Conservation (phyloP, 2,797 vertebrate genomes). For the Semotilus atromaculatus region DNA sequence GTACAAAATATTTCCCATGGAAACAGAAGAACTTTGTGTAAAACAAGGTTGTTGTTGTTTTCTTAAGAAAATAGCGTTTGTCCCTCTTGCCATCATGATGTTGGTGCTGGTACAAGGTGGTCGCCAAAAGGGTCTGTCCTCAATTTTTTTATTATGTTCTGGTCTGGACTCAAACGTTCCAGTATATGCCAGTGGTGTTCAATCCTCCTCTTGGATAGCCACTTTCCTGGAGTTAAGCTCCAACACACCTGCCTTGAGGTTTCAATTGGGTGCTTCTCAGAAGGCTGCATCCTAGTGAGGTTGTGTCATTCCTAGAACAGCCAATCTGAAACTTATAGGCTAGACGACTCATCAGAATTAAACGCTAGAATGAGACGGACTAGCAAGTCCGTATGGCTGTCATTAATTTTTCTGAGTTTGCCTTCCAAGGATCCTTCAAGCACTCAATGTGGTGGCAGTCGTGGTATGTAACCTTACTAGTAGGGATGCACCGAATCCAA, state of each 20-base stretch:
- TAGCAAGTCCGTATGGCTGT: too few relatives aligned
- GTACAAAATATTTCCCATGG: background rate
- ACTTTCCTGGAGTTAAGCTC: background rate
- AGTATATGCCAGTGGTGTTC: background rate
- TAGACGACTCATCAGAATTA: background rate
- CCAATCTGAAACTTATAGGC: background rate
- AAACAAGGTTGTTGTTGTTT: too few relatives aligned
- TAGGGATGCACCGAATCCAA: background rate
- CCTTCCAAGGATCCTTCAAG: too few relatives aligned
- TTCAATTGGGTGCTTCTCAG: background rate
- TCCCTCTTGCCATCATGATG: background rate
- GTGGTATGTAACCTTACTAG: background rate
- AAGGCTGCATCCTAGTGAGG: background rate
- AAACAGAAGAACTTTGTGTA: background rate
- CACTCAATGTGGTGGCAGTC: too few relatives aligned
- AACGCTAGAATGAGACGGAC: background rate
- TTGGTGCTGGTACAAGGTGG: background rate
- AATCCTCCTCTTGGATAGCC: background rate
- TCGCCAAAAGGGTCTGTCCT: background rate
- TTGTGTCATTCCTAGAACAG: background rate
- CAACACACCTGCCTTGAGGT: background rate
- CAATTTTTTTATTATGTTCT: background rate
- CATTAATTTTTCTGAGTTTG: background rate
- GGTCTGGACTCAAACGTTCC: background rate
- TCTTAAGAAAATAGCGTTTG: background rate